Evolutionary conservation across 2,113 vertebrate species (phyloP), one percentile per base, ranked within the genome.

Genomic region (Suricata suricatta): DNA sequence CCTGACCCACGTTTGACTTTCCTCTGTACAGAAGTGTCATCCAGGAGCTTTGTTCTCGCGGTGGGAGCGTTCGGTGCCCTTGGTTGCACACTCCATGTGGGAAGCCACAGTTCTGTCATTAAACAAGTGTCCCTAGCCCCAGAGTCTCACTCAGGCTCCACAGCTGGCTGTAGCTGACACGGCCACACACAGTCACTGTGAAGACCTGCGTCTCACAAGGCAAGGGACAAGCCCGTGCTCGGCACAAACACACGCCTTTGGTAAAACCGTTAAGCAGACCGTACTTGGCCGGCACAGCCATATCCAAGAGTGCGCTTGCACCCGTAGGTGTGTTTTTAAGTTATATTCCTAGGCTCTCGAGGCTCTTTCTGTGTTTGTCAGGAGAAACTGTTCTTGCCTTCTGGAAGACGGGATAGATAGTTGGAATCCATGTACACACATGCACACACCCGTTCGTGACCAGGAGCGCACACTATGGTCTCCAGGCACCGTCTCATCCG

Each of bases 271-370:
- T 8, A 31, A 5, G 33, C 6, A 11, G 11, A 4, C 13, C 8
- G 12, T 1, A 0, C 44, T 5, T 44, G 25, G n/a, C 31, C 77
- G 19, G 12, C 12, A 12, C 21, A 14, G 27, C 29, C 27, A 11
- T 2, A 5, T 29, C 9, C 38, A 5, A 13, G 33, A 29, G 11
- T 13, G 1, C 4, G 4, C 7, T 1, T 13, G 14, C 19, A 5
- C 60, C 47, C 60, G 21, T 10, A 17, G 76, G 4, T 8, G 9
- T 25, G 8, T 35, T 63, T 38, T 33, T 14, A n/a, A 33, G 14
- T 44, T 35, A 15, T 1, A 8, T 15, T 47, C 47, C 41, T 13
- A 68, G 38, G 25, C 33, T 44, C 38, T 27, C 23, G 2, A 47
- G 31, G 77, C 23, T n/a, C 71, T 63, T 6, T 77, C 19, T 38